These are phyloP conservation scores for Rousettus madagascariensis DNA, from an alignment of 2,797 vertebrate species.

Conservation along the genomic window DNA sequence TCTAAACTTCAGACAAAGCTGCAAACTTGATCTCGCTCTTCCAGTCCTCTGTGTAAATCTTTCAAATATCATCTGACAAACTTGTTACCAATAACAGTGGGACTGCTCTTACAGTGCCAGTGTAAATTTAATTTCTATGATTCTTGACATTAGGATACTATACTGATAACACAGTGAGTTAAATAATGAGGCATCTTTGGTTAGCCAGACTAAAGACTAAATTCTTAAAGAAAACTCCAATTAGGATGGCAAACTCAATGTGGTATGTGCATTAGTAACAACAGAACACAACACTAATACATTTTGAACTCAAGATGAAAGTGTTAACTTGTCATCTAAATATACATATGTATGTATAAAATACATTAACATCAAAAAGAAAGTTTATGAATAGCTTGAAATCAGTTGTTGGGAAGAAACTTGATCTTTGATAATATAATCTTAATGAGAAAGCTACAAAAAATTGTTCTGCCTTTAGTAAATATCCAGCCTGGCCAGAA, in stretches of 20 bases:
- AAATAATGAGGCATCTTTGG: constrained; percentile 22
- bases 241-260: constrained; percentile 19
- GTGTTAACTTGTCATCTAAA: constrained; percentile 7
- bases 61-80: not conserved
- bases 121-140: constrained; percentile 8
- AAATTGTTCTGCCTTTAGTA: not conserved
- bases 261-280: not conserved
- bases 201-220: constrained; percentile 8
- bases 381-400: not conserved
- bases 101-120: not conserved
- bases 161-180: not conserved
- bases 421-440: constrained; percentile 31
- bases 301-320: constrained; percentile 14
- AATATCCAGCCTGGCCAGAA: not conserved
- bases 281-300: not conserved
- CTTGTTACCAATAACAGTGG: not conserved
- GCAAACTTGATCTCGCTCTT: constrained; percentile 1
- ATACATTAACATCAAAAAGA: constrained; percentile 17
- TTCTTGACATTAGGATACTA: constrained; percentile 1
- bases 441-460: constrained; percentile 12
- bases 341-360: not conserved
- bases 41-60: not conserved
- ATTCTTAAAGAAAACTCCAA: constrained; percentile 11
- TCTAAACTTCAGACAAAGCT: not conserved
- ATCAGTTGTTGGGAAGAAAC: constrained; percentile 1